phyloP scores from a whole-genome alignment of 2,888 invertebrate species.

The Koerneria pararmatus region DNA sequence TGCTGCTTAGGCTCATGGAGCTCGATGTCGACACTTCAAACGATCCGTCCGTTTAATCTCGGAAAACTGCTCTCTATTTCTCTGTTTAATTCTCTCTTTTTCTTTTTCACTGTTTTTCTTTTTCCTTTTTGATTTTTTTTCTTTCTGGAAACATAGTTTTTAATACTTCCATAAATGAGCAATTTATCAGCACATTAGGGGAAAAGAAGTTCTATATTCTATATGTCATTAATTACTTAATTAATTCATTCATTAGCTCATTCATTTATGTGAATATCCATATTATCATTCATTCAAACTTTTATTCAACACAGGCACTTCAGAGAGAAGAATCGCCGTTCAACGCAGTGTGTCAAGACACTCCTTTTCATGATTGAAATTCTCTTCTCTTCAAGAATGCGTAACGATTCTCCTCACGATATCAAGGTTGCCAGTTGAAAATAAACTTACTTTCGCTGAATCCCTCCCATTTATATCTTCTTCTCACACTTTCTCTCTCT shows the following conservation, averaged over 20 bases:
- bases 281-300: background rate
- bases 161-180: no score
- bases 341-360: slow-evolving; percentile 18
- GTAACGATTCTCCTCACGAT: no score
- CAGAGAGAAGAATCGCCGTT: background rate
- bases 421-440: no score
- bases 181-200: no score
- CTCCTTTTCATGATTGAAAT: slow-evolving; percentile 19
- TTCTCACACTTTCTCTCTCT: no score
- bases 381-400: no score
- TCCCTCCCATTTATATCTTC: no score
- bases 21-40: slow-evolving; percentile 13
- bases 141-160: no score
- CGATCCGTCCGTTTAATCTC: slow-evolving; percentile 10
- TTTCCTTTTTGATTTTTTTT: no score
- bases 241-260: background rate
- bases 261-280: background rate
- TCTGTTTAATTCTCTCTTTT: background rate
- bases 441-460: no score
- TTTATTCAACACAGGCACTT: background rate
- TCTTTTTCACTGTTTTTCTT: no score
- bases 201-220: no score
- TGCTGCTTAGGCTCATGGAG: slow-evolving; percentile 18
- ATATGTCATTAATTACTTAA: background rate
- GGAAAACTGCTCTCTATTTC: background rate